Conservation (phyloP, 2,113 vertebrate species). For the Sinocyclocheilus grahami region DNA sequence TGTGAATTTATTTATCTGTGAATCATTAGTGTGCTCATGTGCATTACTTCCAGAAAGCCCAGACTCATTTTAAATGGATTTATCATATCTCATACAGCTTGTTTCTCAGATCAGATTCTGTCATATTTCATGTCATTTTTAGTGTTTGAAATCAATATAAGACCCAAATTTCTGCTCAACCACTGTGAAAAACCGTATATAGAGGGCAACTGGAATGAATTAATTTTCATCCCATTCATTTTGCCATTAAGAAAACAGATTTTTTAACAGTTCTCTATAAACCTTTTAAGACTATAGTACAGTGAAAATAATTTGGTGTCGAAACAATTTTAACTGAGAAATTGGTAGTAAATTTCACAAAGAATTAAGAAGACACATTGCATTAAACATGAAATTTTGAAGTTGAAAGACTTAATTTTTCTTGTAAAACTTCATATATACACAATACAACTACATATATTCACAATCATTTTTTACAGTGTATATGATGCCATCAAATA, state of each 20-base stretch:
- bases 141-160: not conserved
- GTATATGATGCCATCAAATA: not conserved
- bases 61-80: not conserved
- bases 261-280: too few species aligned
- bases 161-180: not conserved
- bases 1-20: conserved; percentile 10
- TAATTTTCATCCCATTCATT: not conserved
- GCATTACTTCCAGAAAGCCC: not conserved
- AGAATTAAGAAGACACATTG: too few species aligned
- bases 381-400: not conserved
- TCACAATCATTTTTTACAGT: not conserved
- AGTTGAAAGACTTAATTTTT: not conserved
- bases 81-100: not conserved
- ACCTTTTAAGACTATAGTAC: too few species aligned
- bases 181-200: not conserved
- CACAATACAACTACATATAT: too few species aligned
- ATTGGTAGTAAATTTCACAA: too few species aligned
- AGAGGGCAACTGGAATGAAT: not conserved
- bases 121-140: not conserved
- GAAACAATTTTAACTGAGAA: too few species aligned
- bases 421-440: too few species aligned
- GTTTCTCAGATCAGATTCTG: not conserved
- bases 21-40: conserved; percentile 4
- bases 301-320: too few species aligned
- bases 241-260: too few species aligned